Evolutionary conservation across 2,888 invertebrate genomes (phyloP).

Genomic region (Pecten maximus): DNA sequence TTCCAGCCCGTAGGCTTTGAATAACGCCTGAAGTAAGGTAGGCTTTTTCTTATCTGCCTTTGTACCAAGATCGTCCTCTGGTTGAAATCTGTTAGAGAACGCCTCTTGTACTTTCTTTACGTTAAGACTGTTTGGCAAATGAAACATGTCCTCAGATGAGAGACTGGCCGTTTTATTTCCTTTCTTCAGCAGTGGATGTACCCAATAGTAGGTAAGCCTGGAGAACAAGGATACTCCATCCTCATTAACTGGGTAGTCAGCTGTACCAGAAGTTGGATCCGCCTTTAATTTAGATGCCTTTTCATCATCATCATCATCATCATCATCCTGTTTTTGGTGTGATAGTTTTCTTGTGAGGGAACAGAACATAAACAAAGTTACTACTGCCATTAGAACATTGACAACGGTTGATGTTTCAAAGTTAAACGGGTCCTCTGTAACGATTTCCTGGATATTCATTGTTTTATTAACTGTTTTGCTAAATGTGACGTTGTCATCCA

Average conservation of each 20-base stretch:
- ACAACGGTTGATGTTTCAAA: background rate
- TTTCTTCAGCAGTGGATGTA: constrained; percentile 88
- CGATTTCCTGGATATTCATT: background rate
- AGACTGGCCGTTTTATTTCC: constrained; percentile 84
- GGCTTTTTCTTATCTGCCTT: constrained; percentile 36
- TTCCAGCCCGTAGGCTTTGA: constrained; percentile 79
- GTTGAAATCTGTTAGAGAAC: constrained; percentile 64
- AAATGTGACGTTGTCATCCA: background rate
- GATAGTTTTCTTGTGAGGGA: background rate
- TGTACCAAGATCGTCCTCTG: background rate
- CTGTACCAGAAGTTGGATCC: background rate
- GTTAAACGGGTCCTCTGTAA: background rate
- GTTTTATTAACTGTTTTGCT: background rate
- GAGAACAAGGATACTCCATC: constrained; percentile 89
- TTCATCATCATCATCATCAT: background rate
- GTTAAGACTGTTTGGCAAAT: constrained; percentile 75
- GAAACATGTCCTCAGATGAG: constrained; percentile 82
- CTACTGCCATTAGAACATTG: background rate
- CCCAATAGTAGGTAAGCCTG: constrained; percentile 92
- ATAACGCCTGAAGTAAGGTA: constrained; percentile 71
- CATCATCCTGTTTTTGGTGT: background rate
- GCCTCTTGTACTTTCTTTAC: constrained; percentile 69
- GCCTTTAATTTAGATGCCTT: background rate
- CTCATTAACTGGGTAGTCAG: constrained; percentile 83
- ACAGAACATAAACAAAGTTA: background rate